These are phyloP conservation scores for Psephotus haematonotus DNA, from an alignment of 2,113 vertebrate species.

Conservation along the genomic window DNA sequence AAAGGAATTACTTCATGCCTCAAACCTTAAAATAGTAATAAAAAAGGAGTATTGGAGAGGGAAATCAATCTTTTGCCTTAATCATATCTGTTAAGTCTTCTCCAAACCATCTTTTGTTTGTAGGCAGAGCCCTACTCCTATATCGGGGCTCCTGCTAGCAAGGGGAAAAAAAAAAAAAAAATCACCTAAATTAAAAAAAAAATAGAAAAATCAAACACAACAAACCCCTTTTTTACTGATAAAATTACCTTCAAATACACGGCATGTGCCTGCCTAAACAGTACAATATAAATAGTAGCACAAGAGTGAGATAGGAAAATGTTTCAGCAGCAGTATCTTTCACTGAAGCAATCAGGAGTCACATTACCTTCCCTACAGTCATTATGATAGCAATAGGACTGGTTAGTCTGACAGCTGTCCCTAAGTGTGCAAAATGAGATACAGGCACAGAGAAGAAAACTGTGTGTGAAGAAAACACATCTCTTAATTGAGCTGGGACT, in stretches of 20 bases:
- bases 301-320: not conserved
- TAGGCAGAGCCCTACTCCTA: not conserved
- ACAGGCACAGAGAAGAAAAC: not conserved
- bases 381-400: not conserved
- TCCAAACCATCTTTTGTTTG: not conserved
- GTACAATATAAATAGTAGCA: not conserved
- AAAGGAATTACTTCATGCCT: conserved; percentile 40
- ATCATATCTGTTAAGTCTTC: not conserved
- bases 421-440: not conserved
- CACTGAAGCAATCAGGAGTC: not conserved
- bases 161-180: not conserved
- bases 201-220: not conserved
- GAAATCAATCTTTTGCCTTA: conserved; percentile 4
- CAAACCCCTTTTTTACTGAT: not conserved
- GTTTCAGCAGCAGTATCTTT: not conserved
- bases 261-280: not conserved
- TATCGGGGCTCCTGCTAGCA: not conserved
- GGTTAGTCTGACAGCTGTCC: not conserved
- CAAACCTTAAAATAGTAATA: conserved; percentile 33
- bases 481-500: not conserved
- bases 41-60: not conserved
- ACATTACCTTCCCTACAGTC: not conserved
- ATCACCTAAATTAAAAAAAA: not conserved
- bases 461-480: not conserved
- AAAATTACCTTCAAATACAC: not conserved